Conservation (phyloP, 2,797 vertebrate species). For the Myotis myotis region DNA sequence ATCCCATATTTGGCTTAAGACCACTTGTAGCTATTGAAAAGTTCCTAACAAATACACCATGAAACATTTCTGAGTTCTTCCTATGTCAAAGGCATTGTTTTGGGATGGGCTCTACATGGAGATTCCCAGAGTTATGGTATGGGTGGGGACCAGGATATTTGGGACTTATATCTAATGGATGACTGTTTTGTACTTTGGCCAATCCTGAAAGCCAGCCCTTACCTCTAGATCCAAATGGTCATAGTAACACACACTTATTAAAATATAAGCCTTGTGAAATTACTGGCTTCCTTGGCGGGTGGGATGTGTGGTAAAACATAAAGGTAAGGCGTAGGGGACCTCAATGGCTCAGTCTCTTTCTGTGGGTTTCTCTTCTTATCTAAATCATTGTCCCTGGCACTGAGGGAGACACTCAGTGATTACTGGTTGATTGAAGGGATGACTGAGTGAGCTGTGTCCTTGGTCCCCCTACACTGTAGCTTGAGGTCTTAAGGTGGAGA, state of each 20-base stretch:
- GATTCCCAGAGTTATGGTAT: neutral
- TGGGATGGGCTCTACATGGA: neutral
- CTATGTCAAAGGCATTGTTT: neutral
- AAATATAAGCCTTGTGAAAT: neutral
- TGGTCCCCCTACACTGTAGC: neutral
- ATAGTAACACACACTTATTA: neutral
- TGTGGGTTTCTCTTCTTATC: neutral
- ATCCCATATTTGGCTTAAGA: neutral
- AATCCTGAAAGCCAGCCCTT: neutral
- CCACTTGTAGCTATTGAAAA: neutral
- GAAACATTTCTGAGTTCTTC: slow-evolving; percentile 30
- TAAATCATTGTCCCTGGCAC: neutral
- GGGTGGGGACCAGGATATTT: neutral
- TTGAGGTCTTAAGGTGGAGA: neutral
- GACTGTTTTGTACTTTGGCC: neutral
- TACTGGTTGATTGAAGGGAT: neutral
- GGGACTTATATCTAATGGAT: neutral
- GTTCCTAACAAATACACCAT: neutral
- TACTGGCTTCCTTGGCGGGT: neutral
- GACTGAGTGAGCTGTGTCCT: neutral
- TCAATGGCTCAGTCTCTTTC: neutral
- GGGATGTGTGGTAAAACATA: neutral
- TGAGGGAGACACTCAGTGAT: neutral
- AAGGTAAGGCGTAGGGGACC: neutral
- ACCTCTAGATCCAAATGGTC: slow-evolving; percentile 19